Conservation (phyloP, 2,888 invertebrate genomes). For the Griposia aprilina region DNA sequence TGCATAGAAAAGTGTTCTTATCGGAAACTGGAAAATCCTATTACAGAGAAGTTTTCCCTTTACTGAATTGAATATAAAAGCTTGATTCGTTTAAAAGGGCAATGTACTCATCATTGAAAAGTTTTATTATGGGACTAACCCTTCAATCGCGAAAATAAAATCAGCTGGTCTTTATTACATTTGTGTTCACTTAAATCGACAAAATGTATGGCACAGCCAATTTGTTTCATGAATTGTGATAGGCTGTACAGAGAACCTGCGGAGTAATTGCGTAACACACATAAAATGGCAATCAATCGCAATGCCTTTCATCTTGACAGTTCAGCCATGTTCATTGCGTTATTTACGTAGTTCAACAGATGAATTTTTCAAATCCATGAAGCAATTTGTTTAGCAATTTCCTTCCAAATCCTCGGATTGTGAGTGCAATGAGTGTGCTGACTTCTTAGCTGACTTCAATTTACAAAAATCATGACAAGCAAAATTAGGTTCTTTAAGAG, state of each 20-base stretch:
- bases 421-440: not conserved
- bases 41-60: not conserved
- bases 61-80: not conserved
- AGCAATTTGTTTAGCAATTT: too few species aligned
- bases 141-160: not conserved
- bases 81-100: not conserved
- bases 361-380: not conserved
- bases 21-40: slow-evolving; percentile 1
- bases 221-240: not conserved
- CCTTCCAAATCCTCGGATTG: not conserved
- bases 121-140: not conserved
- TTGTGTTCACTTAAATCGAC: not conserved
- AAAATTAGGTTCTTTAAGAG: too few species aligned
- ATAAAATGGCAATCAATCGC: not conserved
- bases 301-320: not conserved
- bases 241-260: not conserved
- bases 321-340: not conserved
- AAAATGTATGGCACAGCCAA: not conserved
- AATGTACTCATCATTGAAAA: not conserved
- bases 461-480: not conserved
- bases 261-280: not conserved
- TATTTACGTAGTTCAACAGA: not conserved
- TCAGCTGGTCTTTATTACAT: not conserved
- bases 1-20: slow-evolving; percentile 17
- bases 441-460: too few species aligned